These are phyloP conservation scores for Subacronicta megacephala DNA, from an alignment of 2,888 invertebrate species.

Conservation along the genomic window DNA sequence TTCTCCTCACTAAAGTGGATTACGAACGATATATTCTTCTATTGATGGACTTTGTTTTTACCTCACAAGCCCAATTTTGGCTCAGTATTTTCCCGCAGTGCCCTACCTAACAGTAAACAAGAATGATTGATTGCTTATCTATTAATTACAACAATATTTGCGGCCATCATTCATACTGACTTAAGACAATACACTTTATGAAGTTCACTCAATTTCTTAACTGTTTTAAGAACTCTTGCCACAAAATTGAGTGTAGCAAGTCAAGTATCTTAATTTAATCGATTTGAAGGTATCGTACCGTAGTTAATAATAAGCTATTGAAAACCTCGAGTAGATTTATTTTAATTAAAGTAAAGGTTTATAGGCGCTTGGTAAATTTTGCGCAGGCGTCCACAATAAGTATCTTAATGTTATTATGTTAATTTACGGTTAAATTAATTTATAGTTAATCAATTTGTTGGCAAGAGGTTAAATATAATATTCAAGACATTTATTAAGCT, in stretches of 20 bases:
- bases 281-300: conserved; percentile 46
- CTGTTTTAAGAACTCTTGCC: conserved; percentile 38
- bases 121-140: conserved; percentile 76
- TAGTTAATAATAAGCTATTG: conserved; percentile 30
- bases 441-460: neutral
- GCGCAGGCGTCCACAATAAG: conserved; percentile 5
- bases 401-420: too few relatives aligned
- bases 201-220: conserved; percentile 49
- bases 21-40: neutral
- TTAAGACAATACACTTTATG: conserved; percentile 59
- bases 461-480: neutral
- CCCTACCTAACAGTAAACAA: conserved; percentile 58
- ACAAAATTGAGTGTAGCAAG: conserved; percentile 49
- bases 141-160: conserved; percentile 79
- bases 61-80: conserved; percentile 19
- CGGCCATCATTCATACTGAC: conserved; percentile 62
- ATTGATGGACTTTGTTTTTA: conserved; percentile 22
- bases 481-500: too few relatives aligned
- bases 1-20: neutral
- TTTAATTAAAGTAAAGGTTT: conserved; percentile 32
- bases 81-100: conserved; percentile 27
- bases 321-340: conserved; percentile 32
- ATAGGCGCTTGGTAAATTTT: conserved; percentile 1
- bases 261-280: conserved; percentile 77
- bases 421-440: conserved; percentile 1